phyloP scores from a whole-genome alignment of 2,797 vertebrate species.

The Xerus rutilus region DNA sequence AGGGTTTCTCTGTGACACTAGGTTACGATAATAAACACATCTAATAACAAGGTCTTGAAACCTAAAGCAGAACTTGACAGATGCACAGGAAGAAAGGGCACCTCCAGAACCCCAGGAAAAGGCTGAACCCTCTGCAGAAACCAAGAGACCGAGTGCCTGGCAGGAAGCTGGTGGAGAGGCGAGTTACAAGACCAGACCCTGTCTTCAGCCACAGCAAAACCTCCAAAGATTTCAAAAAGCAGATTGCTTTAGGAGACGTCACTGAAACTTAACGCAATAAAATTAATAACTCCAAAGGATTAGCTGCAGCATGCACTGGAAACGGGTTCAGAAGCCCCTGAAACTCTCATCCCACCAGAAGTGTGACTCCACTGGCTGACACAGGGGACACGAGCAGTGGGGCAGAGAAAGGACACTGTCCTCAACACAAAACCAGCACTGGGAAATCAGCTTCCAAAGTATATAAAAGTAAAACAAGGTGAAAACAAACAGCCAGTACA shows the following conservation, averaged over 20 bases:
- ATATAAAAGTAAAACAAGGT: background rate
- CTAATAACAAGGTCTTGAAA: background rate
- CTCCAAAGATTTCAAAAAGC: background rate
- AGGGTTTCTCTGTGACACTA: background rate
- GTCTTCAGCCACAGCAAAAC: background rate
- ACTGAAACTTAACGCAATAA: background rate
- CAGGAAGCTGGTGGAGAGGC: too few relatives aligned
- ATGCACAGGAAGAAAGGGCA: background rate
- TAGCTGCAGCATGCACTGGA: background rate
- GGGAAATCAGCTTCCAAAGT: background rate
- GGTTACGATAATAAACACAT: background rate
- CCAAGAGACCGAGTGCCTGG: too few relatives aligned
- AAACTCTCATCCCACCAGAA: background rate
- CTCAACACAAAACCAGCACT: background rate
- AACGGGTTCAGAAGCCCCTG: background rate
- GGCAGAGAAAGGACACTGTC: background rate
- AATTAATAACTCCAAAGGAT: background rate
- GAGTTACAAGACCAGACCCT: background rate
- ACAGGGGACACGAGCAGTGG: background rate
- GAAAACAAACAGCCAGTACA: background rate
- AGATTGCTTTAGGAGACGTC: background rate
- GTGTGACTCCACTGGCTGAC: background rate
- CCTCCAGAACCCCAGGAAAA: too few relatives aligned
- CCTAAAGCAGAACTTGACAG: background rate
- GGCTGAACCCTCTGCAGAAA: background rate